Percentiles rank a stretch among this genome's conserved stretches.
Conservation (phyloP, 2,797 vertebrate genomes). For the Gymnothorax javanicus region DNA sequence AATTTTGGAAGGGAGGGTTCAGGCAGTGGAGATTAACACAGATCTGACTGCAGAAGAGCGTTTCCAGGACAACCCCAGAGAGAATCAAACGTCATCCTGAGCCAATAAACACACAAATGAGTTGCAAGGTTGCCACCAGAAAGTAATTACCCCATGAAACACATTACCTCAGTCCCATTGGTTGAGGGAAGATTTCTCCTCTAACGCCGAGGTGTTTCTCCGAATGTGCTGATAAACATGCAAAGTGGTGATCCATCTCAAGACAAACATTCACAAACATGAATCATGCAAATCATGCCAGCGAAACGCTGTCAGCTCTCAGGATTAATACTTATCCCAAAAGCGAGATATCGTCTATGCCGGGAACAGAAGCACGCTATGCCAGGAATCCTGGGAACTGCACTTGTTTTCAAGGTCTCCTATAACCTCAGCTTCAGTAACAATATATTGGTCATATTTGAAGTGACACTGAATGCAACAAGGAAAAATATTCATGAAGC, state of each 20-base stretch:
- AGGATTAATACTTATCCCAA: no score
- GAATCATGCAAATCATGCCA: not conserved
- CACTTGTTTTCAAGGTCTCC: no score
- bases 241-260: not conserved
- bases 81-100: constrained; percentile 55
- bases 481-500: no score
- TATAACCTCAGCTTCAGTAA: no score
- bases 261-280: not conserved
- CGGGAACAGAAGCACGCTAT: no score
- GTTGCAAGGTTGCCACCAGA: constrained; percentile 63
- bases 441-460: no score
- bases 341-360: no score
- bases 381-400: no score
- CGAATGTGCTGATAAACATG: not conserved
- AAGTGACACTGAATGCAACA: no score
- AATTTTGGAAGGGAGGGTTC: not conserved
- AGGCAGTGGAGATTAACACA: not conserved
- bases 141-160: constrained; percentile 68
- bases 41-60: not conserved
- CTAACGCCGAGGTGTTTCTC: not conserved
- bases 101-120: constrained; percentile 63
- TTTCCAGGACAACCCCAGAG: not conserved
- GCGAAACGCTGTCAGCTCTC: no score
- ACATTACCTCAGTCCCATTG: constrained; percentile 63
- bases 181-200: constrained; percentile 1